Evolutionary conservation across 2,888 invertebrate species (phyloP).

Genomic region (Acanthosepion esculentum): DNA sequence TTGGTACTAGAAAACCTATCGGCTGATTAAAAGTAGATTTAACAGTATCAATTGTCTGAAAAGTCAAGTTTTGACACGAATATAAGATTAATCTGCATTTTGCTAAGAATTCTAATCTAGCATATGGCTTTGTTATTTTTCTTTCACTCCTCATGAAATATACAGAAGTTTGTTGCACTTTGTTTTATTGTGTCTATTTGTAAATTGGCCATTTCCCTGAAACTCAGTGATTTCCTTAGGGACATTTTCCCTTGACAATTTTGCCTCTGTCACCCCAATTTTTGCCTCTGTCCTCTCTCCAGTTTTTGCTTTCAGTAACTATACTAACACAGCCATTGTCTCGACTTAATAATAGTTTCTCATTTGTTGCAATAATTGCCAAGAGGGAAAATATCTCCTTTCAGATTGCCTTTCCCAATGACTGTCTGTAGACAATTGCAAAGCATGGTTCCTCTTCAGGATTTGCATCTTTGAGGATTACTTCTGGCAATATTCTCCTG

Average conservation of each 20-base stretch:
- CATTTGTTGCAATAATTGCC: slow-evolving; percentile 20
- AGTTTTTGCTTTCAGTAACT: not conserved
- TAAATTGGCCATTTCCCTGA: not conserved
- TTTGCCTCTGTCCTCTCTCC: not conserved
- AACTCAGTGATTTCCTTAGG: not conserved
- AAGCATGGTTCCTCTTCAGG: not conserved
- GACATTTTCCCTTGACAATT: not conserved
- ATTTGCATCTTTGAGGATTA: slow-evolving; percentile 17
- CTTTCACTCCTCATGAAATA: not conserved
- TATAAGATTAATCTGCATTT: not conserved
- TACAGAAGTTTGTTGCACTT: not conserved
- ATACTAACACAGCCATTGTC: not conserved
- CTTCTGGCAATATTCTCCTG: not conserved
- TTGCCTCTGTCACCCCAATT: not conserved
- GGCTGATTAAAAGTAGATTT: not conserved
- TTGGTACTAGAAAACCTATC: not conserved
- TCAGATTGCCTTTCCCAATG: not conserved
- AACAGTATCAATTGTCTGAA: not conserved
- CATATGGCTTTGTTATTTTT: not conserved
- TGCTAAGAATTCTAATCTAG: not conserved
- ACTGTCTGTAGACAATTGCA: not conserved
- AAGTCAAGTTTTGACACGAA: not conserved
- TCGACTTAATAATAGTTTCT: not conserved
- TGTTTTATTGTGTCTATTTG: slow-evolving; percentile 33
- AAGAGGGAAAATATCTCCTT: not conserved